A percentile compares a stretch with the other conserved stretches of the same genome.
Conservation (phyloP, 1,140 invertebrate species). For the Drosophila grimshawi region DNA sequence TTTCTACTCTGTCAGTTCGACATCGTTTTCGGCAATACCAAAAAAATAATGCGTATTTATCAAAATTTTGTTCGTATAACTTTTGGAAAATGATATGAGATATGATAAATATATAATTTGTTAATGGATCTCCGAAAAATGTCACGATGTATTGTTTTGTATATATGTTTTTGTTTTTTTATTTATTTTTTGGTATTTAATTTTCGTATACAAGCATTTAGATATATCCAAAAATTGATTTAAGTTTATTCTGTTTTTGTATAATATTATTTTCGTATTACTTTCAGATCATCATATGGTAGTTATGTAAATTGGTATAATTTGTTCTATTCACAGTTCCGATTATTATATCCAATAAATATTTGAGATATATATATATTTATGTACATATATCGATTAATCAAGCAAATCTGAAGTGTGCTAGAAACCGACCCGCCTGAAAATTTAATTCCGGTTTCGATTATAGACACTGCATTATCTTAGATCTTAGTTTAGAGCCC, state of each 20-base stretch:
- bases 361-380: slow-evolving; percentile 33
- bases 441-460: slow-evolving; percentile 2
- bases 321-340: slow-evolving; percentile 78
- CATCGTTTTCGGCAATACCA: slow-evolving; percentile 18
- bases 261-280: slow-evolving; percentile 60
- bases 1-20: slow-evolving; percentile 38
- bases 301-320: slow-evolving; percentile 71
- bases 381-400: slow-evolving; percentile 38
- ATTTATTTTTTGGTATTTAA: slow-evolving; percentile 32
- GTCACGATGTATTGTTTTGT: slow-evolving; percentile 38
- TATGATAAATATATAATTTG: slow-evolving; percentile 14
- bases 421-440: background rate
- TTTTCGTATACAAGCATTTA: slow-evolving; percentile 79
- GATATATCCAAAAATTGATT: slow-evolving; percentile 70
- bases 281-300: slow-evolving; percentile 62
- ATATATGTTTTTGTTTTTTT: background rate
- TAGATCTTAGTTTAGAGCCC: slow-evolving; percentile 22
- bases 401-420: slow-evolving; percentile 31
- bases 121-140: slow-evolving; percentile 22
- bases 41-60: background rate
- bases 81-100: slow-evolving; percentile 44
- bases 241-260: slow-evolving; percentile 58
- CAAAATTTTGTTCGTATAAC: slow-evolving; percentile 16
- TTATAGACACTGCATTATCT: slow-evolving; percentile 12
- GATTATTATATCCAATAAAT: slow-evolving; percentile 62